Evolutionary conservation across 2,113 vertebrate genomes (phyloP).

Genomic region (Phylloscopus whistleri): DNA sequence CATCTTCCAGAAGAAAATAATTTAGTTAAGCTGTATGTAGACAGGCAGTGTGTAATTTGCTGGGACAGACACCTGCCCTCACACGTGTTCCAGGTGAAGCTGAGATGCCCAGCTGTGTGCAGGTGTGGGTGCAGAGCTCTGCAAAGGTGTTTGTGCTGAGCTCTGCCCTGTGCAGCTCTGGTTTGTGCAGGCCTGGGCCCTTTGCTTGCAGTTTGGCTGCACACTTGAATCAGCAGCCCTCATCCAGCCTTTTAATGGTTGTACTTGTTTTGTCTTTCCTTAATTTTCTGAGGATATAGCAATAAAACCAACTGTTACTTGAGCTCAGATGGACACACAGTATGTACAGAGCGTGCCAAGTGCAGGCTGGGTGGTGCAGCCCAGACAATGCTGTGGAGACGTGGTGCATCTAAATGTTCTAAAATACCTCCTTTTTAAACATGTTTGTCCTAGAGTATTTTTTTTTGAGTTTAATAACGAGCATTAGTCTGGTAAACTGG

Average conservation of each 20-base stretch:
- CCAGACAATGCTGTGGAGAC: background rate
- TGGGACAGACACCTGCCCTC: background rate
- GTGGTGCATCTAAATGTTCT: background rate
- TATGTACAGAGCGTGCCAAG: background rate
- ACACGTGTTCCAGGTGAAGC: background rate
- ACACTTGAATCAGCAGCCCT: background rate
- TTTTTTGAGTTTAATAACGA: conserved; percentile 15
- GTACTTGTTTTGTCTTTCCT: background rate
- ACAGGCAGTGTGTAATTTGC: background rate
- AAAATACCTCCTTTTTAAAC: background rate
- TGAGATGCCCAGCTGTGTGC: accelerated
- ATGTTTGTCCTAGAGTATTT: background rate
- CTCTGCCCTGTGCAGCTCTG: background rate
- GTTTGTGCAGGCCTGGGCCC: background rate
- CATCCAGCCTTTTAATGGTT: background rate
- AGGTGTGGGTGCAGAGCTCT: background rate
- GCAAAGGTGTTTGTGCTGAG: background rate
- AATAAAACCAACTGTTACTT: background rate
- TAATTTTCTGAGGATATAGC: background rate
- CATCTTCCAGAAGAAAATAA: background rate
- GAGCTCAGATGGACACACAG: background rate
- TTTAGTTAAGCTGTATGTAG: background rate
- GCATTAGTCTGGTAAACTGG: background rate
- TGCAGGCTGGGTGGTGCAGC: background rate
- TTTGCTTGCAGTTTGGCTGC: background rate